Conservation (phyloP, 2,797 vertebrate genomes). For the Trichosurus vulpecula region DNA sequence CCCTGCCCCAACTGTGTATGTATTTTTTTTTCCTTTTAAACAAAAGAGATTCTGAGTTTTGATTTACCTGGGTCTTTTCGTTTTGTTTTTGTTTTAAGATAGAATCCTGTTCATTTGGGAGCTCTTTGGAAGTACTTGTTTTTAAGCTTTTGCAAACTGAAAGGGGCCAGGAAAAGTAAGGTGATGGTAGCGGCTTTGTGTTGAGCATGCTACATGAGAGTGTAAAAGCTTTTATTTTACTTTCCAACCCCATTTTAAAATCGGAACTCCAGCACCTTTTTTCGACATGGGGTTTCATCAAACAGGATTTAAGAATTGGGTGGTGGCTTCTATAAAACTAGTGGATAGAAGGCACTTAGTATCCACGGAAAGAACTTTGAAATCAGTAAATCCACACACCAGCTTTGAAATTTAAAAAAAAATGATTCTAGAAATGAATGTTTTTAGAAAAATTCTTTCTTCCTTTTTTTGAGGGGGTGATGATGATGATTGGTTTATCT, state of each 20-base stretch:
- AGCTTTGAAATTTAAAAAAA: neutral
- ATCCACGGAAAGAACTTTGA: neutral
- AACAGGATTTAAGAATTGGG: neutral
- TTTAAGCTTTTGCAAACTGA: slow-evolving; percentile 1
- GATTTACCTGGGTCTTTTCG: slow-evolving; percentile 63
- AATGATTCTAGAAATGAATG: neutral
- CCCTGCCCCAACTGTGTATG: slow-evolving; percentile 5
- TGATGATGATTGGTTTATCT: neutral
- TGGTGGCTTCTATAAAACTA: neutral
- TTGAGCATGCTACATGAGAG: neutral
- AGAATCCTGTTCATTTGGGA: slow-evolving; percentile 67
- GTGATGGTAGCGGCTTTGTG: neutral
- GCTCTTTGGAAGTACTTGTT: slow-evolving; percentile 30
- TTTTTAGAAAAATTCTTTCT: neutral
- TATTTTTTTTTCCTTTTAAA: slow-evolving; percentile 6
- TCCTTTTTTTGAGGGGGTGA: neutral
- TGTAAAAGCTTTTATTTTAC: neutral
- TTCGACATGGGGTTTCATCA: neutral
- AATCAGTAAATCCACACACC: neutral
- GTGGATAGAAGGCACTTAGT: neutral
- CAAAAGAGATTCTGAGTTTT: slow-evolving; percentile 47
- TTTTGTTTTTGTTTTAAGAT: slow-evolving; percentile 1
- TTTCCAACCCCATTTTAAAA: neutral
- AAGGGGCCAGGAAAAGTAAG: neutral
- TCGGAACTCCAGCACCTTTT: neutral